Conservation (phyloP, 2,888 invertebrate species). For the Gastracanthus pulcherrimus region DNA sequence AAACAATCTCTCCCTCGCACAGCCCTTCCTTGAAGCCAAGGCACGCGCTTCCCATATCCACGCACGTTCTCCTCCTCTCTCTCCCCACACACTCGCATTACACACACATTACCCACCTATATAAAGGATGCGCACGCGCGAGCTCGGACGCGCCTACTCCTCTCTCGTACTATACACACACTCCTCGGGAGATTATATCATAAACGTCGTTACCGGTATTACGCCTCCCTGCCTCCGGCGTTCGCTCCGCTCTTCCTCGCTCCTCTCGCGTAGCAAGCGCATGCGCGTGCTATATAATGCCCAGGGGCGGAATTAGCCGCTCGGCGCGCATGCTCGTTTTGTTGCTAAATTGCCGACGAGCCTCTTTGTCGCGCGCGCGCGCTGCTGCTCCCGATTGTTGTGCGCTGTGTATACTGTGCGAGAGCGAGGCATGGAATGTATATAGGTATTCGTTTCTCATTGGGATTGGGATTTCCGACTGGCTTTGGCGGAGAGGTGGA, state of each 20-base stretch:
- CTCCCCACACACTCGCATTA: not conserved
- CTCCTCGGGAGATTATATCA: slow-evolving; percentile 69
- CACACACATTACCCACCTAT: too few species aligned
- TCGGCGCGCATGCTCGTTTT: too few species aligned
- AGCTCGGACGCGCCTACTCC: slow-evolving; percentile 31
- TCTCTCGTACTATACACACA: slow-evolving; percentile 3
- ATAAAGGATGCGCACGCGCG: not conserved
- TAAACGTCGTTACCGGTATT: slow-evolving; percentile 74
- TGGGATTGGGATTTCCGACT: too few species aligned
- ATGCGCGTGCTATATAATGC: slow-evolving; percentile 10
- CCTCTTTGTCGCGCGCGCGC: slow-evolving; percentile 43
- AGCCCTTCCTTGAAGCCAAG: not conserved
- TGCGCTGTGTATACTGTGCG: not conserved
- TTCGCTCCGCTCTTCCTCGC: slow-evolving; percentile 48
- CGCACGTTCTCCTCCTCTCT: slow-evolving; percentile 32
- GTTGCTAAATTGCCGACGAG: slow-evolving; percentile 57
- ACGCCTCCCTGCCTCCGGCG: slow-evolving; percentile 63
- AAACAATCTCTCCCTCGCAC: not conserved
- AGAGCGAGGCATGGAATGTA: too few species aligned
- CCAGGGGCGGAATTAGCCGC: slow-evolving; percentile 47
- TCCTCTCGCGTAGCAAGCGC: slow-evolving; percentile 53
- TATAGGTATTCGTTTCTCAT: too few species aligned
- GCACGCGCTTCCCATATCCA: slow-evolving; percentile 24
- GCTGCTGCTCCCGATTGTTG: not conserved
- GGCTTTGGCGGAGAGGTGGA: not conserved